Base-by-base conservation (phyloP, 2,888 invertebrate species). In the Dynastes tityus region DNA sequence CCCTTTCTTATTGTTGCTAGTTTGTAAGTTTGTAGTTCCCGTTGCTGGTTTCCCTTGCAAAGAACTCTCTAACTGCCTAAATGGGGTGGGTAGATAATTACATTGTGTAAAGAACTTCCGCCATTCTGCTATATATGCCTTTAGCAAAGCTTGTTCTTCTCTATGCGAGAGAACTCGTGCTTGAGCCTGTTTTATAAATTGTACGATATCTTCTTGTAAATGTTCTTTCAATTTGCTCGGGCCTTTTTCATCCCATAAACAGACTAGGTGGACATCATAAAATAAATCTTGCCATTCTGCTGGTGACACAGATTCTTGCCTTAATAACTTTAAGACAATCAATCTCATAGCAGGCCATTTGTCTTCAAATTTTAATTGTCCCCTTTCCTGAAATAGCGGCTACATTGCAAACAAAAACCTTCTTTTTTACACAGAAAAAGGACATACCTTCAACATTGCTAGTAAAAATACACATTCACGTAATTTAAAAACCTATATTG, bases 51-150 rank as follows among this genome's bases (percentile, higher is more conserved):
- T 95, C 29, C 94, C 94, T 78, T 94, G 94, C 58, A 98, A 92
- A 77, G 96, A 85, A 58, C 94, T 94, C 90, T 98, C 98, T 83
- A 99, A 90, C 87, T 97, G 97, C 79, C 95, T 93, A 90, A 99
- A 99, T 22, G 98, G 98, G 83, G 97, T 95, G 0, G 98, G 98
- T 85, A 99, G 91, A 90, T 98, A 99, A 88, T 96, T 96, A 89
- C 98, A 98, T 88, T 99, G 99, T 3, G 97, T 96, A 88, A 98
- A 98, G 90, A 98, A 99, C 87, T 97, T 98, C 71, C 97, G 93
- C 99, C 99, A 99, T 89, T 99, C 99, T 5, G 95, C 93, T 84
- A 99, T 99, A 88, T 99, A 99, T 0, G 98, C 96, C 89, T 97
- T 97, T 6, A 99, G 91, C 53, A 99, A 91, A 0, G 98, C 97